Evolutionary conservation across 2,797 vertebrate species (phyloP).

Genomic region (Bufotes viridis): DNA sequence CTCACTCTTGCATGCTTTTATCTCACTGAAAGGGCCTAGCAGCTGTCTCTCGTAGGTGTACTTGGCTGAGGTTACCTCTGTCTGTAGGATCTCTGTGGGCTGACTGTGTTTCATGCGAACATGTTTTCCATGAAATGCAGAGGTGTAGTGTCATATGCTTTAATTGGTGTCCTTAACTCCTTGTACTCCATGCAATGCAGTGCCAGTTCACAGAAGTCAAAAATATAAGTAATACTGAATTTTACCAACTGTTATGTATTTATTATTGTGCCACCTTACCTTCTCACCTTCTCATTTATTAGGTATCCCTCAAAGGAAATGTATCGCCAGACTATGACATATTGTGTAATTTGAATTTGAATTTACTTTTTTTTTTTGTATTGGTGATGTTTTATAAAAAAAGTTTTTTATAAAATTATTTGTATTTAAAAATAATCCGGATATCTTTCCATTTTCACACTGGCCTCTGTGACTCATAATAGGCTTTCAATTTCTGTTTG

Average conservation of each 20-base stretch:
- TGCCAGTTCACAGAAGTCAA: slow-evolving; percentile 18
- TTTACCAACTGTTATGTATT: not conserved
- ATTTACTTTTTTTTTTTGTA: no score
- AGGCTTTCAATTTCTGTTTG: no score
- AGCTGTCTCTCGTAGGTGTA: slow-evolving; percentile 62
- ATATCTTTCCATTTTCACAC: no score
- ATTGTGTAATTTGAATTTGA: no score
- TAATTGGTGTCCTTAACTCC: slow-evolving; percentile 57
- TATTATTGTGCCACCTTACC: not conserved
- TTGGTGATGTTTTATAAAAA: no score
- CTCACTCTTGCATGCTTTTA: slow-evolving; percentile 57
- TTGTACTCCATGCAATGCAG: slow-evolving; percentile 17
- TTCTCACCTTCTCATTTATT: no score
- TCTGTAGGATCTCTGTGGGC: slow-evolving; percentile 63
- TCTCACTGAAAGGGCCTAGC: slow-evolving; percentile 59
- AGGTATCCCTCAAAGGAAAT: no score
- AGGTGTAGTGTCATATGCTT: slow-evolving; percentile 63
- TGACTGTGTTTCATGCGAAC: slow-evolving; percentile 63
- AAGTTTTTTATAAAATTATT: no score
- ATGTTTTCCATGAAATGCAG: slow-evolving; percentile 63
- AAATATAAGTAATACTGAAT: not conserved
- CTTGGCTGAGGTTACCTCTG: slow-evolving; percentile 60
- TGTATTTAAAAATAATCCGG: no score
- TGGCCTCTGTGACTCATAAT: no score
- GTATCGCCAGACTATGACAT: no score